Percentiles rank a stretch among this genome's conserved stretches.
These are phyloP conservation scores for Drosophila pandora DNA, from an alignment of 1,140 invertebrate species.

Conservation along the genomic window DNA sequence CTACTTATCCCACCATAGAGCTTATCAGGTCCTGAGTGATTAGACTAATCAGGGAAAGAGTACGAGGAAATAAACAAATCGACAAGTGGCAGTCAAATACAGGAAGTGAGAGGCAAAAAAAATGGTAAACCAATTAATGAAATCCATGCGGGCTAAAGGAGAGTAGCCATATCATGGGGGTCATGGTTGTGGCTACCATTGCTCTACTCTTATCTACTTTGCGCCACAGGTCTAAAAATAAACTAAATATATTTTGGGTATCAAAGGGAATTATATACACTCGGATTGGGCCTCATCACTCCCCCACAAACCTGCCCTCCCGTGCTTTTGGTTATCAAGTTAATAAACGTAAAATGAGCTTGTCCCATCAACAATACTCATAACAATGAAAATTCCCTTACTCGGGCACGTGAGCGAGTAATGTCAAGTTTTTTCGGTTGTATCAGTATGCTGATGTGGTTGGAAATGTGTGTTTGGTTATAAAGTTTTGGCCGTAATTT, in stretches of 20 bases:
- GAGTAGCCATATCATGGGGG: neutral
- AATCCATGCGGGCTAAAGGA: conserved; percentile 1
- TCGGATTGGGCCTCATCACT: neutral
- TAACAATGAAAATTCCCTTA: conserved; percentile 38
- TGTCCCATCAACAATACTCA: conserved; percentile 40
- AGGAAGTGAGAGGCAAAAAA: conserved; percentile 24
- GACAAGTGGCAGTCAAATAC: conserved; percentile 40
- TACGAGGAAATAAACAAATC: conserved; percentile 29
- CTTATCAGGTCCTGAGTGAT: conserved; percentile 40
- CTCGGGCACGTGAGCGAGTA: conserved; percentile 15
- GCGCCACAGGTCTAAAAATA: conserved; percentile 16
- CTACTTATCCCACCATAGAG: conserved; percentile 3
- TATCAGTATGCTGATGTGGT: neutral
- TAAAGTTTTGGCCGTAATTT: conserved; percentile 1
- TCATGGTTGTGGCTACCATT: conserved; percentile 3
- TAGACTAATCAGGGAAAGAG: conserved; percentile 14
- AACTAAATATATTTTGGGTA: conserved; percentile 28
- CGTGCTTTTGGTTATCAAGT: conserved; percentile 23
- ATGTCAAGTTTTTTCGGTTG: conserved; percentile 10
- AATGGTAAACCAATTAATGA: conserved; percentile 21
- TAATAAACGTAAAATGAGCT: conserved; percentile 54
- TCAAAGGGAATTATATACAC: conserved; percentile 1
- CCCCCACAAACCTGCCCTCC: neutral
- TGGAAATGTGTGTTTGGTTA: neutral
- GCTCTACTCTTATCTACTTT: conserved; percentile 2